A percentile compares a stretch with the other conserved stretches of the same genome.
These are phyloP conservation scores for Gulo gulo DNA, from an alignment of 2,113 vertebrate species.

Conservation along the genomic window DNA sequence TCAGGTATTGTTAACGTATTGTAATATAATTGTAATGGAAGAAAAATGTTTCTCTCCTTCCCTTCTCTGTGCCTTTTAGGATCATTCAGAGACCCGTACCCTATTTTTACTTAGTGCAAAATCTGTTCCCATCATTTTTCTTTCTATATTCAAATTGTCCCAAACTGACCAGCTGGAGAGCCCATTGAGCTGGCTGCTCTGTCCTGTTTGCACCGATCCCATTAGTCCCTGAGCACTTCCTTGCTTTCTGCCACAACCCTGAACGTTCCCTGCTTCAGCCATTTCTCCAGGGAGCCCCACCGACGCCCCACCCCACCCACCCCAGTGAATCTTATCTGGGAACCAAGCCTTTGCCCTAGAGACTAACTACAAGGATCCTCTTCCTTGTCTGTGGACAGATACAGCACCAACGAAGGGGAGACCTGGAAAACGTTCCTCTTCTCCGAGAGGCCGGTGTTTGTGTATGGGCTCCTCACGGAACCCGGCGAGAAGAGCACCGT, in stretches of 20 bases:
- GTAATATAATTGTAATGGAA: not conserved
- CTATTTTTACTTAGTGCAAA: not conserved
- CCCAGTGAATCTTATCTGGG: not conserved
- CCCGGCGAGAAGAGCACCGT: constrained; percentile 97
- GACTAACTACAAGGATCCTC: not conserved
- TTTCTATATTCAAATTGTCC: not conserved
- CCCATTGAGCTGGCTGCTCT: not conserved
- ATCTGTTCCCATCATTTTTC: not conserved
- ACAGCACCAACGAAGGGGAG: constrained; percentile 98
- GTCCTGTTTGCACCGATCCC: not conserved
- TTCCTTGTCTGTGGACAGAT: constrained; percentile 77
- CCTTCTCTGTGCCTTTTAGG: not conserved
- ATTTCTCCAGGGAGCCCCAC: not conserved
- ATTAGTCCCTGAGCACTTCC: not conserved
- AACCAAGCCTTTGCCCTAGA: not conserved
- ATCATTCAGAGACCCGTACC: not conserved
- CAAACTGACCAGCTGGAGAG: not conserved
- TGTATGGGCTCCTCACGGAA: constrained; percentile 96
- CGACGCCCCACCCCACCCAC: fast-evolving
- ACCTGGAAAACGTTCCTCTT: constrained; percentile 94
- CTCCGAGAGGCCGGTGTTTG: constrained; percentile 89
- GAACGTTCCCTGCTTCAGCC: not conserved
- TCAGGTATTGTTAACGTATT: not conserved
- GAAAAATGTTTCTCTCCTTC: not conserved
- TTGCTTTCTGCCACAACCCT: not conserved